Evolutionary conservation across 2,797 vertebrate species (phyloP).

Genomic region (Rhadinocentrus ornatus): DNA sequence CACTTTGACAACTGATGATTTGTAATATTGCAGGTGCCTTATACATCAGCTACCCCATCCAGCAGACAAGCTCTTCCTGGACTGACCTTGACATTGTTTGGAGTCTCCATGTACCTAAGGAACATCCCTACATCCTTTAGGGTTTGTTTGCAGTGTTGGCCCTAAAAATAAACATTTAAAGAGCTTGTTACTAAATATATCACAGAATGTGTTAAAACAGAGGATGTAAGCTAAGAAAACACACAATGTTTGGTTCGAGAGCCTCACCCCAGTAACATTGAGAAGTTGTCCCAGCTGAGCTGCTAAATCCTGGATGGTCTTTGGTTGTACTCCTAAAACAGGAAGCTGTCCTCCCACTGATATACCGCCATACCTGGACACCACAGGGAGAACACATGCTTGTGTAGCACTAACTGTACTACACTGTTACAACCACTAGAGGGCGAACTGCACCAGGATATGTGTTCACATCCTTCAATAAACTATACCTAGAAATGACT

Average conservation of each 20-base stretch:
- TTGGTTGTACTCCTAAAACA: conserved; percentile 81
- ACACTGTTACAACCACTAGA: conserved; percentile 40
- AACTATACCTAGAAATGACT: neutral
- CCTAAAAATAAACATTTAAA: conserved; percentile 55
- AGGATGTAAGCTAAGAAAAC: neutral
- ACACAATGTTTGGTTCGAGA: neutral
- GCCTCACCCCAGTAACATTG: conserved; percentile 89
- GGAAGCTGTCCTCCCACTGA: conserved; percentile 92
- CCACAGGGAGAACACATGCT: conserved; percentile 11
- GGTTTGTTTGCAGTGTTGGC: conserved; percentile 72
- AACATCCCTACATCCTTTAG: conserved; percentile 87
- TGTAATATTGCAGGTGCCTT: neutral
- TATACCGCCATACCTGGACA: conserved; percentile 92
- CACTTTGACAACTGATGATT: neutral
- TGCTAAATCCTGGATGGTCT: conserved; percentile 81
- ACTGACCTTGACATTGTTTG: conserved; percentile 93
- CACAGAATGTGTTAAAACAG: no score
- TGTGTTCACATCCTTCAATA: neutral
- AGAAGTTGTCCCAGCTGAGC: conserved; percentile 87
- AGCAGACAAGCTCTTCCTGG: neutral
- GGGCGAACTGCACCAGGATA: conserved; percentile 27
- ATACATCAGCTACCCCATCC: neutral
- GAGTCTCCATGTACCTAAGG: conserved; percentile 90
- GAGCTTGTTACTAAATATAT: neutral
- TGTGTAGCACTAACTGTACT: conserved; percentile 4